Percentiles rank a stretch among this genome's conserved stretches.
Evolutionary conservation across 2,888 invertebrate genomes (phyloP).

Genomic region (Leptinotarsa tumamoca): DNA sequence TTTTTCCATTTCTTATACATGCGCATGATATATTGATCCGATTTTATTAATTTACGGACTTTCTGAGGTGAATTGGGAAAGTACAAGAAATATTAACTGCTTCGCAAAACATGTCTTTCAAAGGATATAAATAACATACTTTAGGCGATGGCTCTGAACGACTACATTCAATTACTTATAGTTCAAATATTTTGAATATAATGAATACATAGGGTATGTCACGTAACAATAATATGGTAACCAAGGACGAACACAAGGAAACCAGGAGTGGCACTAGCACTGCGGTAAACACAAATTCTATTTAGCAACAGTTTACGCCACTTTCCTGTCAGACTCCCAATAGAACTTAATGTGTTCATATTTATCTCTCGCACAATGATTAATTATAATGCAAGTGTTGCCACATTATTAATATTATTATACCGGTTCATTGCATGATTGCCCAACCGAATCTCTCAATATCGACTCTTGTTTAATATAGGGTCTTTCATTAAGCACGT

Average conservation of each 20-base stretch:
- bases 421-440: slow-evolving; percentile 11
- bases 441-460: not conserved
- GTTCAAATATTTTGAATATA: no score
- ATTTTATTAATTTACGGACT: no score
- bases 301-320: slow-evolving; percentile 11
- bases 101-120: no score
- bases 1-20: no score
- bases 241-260: slow-evolving; percentile 10
- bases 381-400: slow-evolving; percentile 3
- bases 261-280: slow-evolving; percentile 6
- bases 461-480: not conserved
- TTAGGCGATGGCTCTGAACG: no score
- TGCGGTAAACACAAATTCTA: slow-evolving; percentile 1
- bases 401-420: slow-evolving; percentile 5
- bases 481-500: no score
- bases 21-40: no score
- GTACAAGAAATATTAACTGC: no score
- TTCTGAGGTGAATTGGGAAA: no score
- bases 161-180: no score
- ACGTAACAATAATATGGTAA: not conserved
- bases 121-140: no score
- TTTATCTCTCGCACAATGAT: slow-evolving; percentile 15
- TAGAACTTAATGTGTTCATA: not conserved
- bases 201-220: no score
- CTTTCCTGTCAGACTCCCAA: slow-evolving; percentile 1